phyloP scores from a whole-genome alignment of 2,888 invertebrate genomes.

The Branchellion lobata region DNA sequence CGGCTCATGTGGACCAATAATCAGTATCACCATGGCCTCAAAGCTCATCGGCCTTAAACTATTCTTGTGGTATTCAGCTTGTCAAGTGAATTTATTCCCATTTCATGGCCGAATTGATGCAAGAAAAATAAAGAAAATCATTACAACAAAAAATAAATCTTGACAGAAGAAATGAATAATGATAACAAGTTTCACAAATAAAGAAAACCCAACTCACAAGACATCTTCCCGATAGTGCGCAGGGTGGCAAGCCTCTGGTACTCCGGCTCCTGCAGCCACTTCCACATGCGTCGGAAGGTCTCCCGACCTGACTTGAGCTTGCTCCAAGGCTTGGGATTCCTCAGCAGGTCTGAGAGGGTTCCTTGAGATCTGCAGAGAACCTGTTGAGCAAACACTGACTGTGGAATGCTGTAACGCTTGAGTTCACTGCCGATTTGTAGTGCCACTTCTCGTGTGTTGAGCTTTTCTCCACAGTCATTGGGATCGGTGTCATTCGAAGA shows the following conservation, averaged over 20 bases:
- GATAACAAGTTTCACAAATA: too few species aligned
- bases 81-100: too few species aligned
- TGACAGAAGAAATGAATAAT: too few species aligned
- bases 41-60: too few species aligned
- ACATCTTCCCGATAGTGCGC: conserved; percentile 80
- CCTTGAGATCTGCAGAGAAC: conserved; percentile 97
- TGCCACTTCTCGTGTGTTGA: conserved; percentile 96
- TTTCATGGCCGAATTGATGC: too few species aligned
- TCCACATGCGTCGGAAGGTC: conserved; percentile 98
- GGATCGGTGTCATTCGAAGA: conserved; percentile 16
- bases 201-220: conserved; percentile 11
- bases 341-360: conserved; percentile 89
- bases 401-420: conserved; percentile 97
- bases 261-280: conserved; percentile 99
- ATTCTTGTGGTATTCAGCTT: too few species aligned
- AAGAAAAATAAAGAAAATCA: too few species aligned
- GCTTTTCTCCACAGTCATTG: conserved; percentile 38
- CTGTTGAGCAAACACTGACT: conserved; percentile 97
- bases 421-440: conserved; percentile 96
- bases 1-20: too few species aligned
- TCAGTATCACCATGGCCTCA: too few species aligned
- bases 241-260: conserved; percentile 98
- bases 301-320: conserved; percentile 98
- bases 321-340: conserved; percentile 99
- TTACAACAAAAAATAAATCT: too few species aligned